phyloP scores from a whole-genome alignment of 92 coral and sea anemone species.

The Desmophyllum pertusum region DNA sequence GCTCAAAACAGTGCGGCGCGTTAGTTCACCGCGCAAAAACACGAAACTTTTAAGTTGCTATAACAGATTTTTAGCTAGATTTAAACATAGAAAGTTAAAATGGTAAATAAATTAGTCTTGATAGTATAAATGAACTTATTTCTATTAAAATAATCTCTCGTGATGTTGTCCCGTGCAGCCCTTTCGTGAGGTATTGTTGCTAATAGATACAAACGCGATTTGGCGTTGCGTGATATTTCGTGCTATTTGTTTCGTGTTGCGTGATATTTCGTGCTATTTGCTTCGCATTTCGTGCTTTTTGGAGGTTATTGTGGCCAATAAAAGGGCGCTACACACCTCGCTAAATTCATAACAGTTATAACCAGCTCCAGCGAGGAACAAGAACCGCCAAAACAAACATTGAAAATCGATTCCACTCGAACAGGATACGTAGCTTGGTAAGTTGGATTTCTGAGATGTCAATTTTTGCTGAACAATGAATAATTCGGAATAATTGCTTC shows the following conservation, averaged over 20 bases:
- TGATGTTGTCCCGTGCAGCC: neutral
- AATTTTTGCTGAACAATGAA: neutral
- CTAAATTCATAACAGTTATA: neutral
- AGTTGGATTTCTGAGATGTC: neutral
- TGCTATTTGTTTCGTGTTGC: conserved; percentile 9
- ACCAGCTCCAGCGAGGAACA: neutral
- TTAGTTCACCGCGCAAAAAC: neutral
- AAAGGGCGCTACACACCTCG: neutral
- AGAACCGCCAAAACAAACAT: neutral
- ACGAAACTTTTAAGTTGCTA: neutral
- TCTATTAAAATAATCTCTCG: neutral
- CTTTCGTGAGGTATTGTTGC: conserved; percentile 30
- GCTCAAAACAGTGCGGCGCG: neutral
- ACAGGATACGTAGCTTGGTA: neutral
- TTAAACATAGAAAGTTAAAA: neutral
- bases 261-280: too few relatives aligned
- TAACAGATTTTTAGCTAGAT: too few relatives aligned
- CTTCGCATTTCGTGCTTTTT: conserved; percentile 22
- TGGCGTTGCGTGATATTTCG: conserved; percentile 3
- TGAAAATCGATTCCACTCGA: neutral
- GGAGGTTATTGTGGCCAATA: neutral
- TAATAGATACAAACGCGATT: neutral
- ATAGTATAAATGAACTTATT: neutral
- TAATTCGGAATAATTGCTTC: neutral
- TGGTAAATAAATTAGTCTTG: neutral